Evolutionary conservation across 2,797 vertebrate species (phyloP), one percentile per base, ranked within the genome.

Genomic region (Malurus leucopterus): DNA sequence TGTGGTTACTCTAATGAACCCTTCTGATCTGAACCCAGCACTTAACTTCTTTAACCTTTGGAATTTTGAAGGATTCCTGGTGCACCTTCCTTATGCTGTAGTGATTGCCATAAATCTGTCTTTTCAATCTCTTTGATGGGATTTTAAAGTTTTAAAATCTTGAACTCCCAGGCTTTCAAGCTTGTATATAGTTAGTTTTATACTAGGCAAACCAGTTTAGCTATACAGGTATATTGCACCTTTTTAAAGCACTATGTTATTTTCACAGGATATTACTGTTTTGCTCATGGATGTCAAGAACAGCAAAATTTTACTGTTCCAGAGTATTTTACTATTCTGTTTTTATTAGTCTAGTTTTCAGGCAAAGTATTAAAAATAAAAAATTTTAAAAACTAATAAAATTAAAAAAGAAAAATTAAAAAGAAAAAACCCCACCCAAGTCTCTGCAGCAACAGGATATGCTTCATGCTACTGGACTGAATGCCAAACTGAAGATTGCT

Each of bases 61-160:
- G 96, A 97, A 97, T 96, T 95, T 95, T 94, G 97, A 96, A 96
- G 96, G 96, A 95, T 96, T 97, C 96, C 96, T 97, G 97, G 97
- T 98, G 97, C 97, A 98, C 97, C 97, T 98, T 98, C 96, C 96
- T 97, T 97, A 97, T 96, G 96, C 96, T 97, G 95, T 97, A 97
- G 96, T 97, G 97, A 97, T 97, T 96, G 96, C 94, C 95, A 96
- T 96, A 95, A 96, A 94, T 96, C 94, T 92, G 88, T 95, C 95
- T 97, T 97, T 96, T 95, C 92, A 95, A 95, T 95, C 96, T 96
- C 96, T 97, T 96, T 96, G 96, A 95, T 96, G 96, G 96, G 95
- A 96, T 97, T 96, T 96, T 97, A 96, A 96, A 97, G 96, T 97
- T 97, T 96, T 96, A 96, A 96, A 96, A 96, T 96, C 95, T 96